These are phyloP conservation scores for Paragorgia papillata DNA, from an alignment of 92 coral and sea anemone genomes.

Conservation along the genomic window DNA sequence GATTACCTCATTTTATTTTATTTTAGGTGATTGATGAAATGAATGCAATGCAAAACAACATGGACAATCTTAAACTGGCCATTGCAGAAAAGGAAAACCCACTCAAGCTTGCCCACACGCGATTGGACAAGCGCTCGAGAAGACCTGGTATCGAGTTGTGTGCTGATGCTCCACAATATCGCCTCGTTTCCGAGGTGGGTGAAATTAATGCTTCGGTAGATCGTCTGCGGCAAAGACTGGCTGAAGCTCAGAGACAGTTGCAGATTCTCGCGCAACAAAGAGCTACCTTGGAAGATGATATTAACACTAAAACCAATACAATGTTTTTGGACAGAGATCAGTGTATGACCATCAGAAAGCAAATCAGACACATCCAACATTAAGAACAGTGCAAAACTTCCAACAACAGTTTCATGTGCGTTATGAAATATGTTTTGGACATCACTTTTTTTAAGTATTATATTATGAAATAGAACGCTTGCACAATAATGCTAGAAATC, in stretches of 20 bases:
- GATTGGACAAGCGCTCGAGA: conserved; percentile 93
- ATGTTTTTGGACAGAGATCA: conserved; percentile 93
- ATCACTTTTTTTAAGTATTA: too few relatives aligned
- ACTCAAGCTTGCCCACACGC: conserved; percentile 95
- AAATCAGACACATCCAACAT: conserved; percentile 93
- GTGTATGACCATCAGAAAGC: conserved; percentile 89
- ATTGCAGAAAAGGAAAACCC: conserved; percentile 91
- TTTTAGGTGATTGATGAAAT: conserved; percentile 91
- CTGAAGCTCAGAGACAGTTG: conserved; percentile 89
- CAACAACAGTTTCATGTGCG: too few relatives aligned
- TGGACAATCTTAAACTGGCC: conserved; percentile 76
- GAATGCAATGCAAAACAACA: conserved; percentile 91
- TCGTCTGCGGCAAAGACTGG: conserved; percentile 87
- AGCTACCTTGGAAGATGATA: conserved; percentile 91
- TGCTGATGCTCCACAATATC: conserved; percentile 93
- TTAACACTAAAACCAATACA: conserved; percentile 93
- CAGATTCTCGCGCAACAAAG: conserved; percentile 84
- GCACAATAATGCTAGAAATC: too few relatives aligned
- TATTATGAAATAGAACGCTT: too few relatives aligned
- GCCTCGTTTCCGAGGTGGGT: conserved; percentile 92
- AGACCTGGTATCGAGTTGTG: conserved; percentile 97
- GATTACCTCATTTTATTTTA: not conserved
- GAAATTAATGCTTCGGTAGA: conserved; percentile 88
- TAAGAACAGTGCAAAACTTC: conserved; percentile 17
- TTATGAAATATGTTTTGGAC: too few relatives aligned